Evolutionary conservation across 2,113 vertebrate genomes (phyloP).

Genomic region (Beaufortia kweichowensis): DNA sequence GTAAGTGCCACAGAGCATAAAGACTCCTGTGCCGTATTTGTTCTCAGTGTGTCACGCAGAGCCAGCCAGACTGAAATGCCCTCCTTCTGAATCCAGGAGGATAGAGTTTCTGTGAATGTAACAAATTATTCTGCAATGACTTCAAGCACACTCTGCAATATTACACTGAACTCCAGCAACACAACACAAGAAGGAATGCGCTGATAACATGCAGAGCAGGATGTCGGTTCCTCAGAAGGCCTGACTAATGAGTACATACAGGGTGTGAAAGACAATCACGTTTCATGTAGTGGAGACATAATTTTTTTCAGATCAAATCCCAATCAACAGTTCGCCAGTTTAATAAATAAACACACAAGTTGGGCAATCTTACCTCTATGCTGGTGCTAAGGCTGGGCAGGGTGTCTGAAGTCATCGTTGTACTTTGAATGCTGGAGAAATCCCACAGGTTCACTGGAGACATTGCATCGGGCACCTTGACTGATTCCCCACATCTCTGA

Average conservation of each 20-base stretch:
- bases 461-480: slow-evolving; percentile 76
- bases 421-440: slow-evolving; percentile 90
- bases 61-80: not conserved
- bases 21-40: not conserved
- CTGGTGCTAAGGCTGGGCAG: slow-evolving; percentile 91
- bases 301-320: not conserved
- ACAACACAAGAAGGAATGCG: not conserved
- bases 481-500: slow-evolving; percentile 83
- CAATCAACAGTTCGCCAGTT: no score
- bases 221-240: not conserved
- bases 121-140: not conserved
- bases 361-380: slow-evolving; percentile 80
- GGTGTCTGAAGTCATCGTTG: slow-evolving; percentile 89
- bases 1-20: not conserved
- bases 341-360: not conserved
- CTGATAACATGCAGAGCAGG: slow-evolving; percentile 21
- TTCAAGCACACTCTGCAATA: not conserved
- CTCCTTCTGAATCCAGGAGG: not conserved
- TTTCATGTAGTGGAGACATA: not conserved
- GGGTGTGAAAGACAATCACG: not conserved
- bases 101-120: not conserved
- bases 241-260: slow-evolving; percentile 2
- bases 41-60: not conserved
- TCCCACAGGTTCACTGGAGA: slow-evolving; percentile 91
- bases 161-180: not conserved